Conservation (phyloP, 2,797 vertebrate genomes). For the Acanthiza pusilla region DNA sequence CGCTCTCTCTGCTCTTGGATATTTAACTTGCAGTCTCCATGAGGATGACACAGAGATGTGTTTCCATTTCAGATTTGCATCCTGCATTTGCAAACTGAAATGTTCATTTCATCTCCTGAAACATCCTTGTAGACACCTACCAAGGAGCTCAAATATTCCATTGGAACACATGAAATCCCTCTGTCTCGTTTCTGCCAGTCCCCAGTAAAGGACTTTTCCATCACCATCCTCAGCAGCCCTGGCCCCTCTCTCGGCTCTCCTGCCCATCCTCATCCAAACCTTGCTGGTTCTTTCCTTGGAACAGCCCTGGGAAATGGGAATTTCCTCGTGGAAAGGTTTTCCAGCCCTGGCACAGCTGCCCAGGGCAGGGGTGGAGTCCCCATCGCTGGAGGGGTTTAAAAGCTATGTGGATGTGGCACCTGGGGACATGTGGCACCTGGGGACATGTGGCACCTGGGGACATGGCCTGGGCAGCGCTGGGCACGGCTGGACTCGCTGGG, state of each 20-base stretch:
- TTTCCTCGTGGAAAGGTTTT: background rate
- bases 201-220: background rate
- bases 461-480: background rate
- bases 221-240: background rate
- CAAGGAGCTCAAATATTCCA: fast-evolving
- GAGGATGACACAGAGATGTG: background rate
- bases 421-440: background rate
- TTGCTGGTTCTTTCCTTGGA: background rate
- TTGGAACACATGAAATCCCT: fast-evolving
- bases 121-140: background rate
- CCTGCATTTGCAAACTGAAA: background rate
- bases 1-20: background rate
- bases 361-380: background rate
- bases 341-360: background rate
- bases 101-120: background rate
- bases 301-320: background rate
- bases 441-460: background rate
- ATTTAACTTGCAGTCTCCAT: fast-evolving
- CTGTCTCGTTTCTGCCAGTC: background rate
- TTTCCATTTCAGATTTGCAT: background rate
- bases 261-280: fast-evolving
- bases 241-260: background rate
- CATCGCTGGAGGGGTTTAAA: background rate
- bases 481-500: fast-evolving
- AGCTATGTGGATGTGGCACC: background rate